Percentiles rank a stretch among this genome's conserved stretches.
Conservation (phyloP, 2,888 invertebrate species). For the Dendrolimus pini region DNA sequence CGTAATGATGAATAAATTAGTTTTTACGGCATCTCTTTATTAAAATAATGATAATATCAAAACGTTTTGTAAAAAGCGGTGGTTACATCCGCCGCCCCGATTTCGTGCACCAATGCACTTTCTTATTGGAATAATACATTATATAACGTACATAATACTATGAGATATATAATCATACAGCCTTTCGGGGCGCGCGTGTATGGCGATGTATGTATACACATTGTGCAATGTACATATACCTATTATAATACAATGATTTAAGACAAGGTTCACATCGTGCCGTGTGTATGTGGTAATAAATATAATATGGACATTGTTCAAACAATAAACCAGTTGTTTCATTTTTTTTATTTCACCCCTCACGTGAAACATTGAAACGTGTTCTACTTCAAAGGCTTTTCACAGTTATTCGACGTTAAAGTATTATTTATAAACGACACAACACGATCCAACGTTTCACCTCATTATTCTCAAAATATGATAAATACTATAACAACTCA, state of each 20-base stretch:
- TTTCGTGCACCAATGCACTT: slow-evolving; percentile 78
- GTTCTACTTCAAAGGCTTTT: too few relatives aligned
- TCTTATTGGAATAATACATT: slow-evolving; percentile 77
- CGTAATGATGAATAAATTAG: slow-evolving; percentile 75
- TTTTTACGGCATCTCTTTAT: slow-evolving; percentile 77
- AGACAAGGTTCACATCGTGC: slow-evolving; percentile 94
- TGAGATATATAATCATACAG: slow-evolving; percentile 77
- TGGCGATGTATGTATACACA: slow-evolving; percentile 82
- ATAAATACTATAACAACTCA: too few relatives aligned
- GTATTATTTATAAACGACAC: neutral
- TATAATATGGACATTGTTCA: slow-evolving; percentile 93
- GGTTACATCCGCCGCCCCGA: slow-evolving; percentile 71
- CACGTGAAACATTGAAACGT: neutral
- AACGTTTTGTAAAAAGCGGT: slow-evolving; percentile 74
- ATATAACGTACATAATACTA: slow-evolving; percentile 77
- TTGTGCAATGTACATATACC: slow-evolving; percentile 85
- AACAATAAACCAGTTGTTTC: slow-evolving; percentile 78
- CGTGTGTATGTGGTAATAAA: slow-evolving; percentile 93
- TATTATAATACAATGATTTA: slow-evolving; percentile 84
- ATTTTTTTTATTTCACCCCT: slow-evolving; percentile 34
- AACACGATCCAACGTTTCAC: neutral
- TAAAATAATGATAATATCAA: slow-evolving; percentile 76
- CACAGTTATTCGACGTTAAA: neutral
- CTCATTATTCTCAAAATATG: too few relatives aligned
- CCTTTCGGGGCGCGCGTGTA: slow-evolving; percentile 81